Evolutionary conservation across 2,888 invertebrate genomes (phyloP).

Genomic region (Hoplodrina ambigua): DNA sequence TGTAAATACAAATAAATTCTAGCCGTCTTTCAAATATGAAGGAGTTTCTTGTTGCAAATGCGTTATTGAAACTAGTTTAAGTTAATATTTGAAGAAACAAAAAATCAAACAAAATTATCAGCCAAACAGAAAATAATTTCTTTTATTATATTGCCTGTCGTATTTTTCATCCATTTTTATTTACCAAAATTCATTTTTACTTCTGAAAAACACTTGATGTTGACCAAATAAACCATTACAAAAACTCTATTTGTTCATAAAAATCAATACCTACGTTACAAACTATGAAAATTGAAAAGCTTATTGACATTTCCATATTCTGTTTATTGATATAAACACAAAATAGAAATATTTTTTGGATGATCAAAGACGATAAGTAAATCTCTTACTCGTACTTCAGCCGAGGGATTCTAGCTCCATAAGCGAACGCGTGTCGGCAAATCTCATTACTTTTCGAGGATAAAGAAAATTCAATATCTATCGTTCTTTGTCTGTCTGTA

Average conservation of each 20-base stretch:
- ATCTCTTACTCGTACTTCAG: conserved; percentile 71
- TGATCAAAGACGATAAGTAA: conserved; percentile 79
- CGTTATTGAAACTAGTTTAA: not conserved
- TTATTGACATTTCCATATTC: conserved; percentile 43
- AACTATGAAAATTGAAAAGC: conserved; percentile 44
- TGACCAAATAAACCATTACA: not conserved
- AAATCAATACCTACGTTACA: conserved; percentile 19
- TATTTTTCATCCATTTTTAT: not conserved
- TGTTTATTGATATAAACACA: conserved; percentile 60
- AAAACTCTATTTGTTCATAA: not conserved
- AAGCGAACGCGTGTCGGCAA: conserved; percentile 82
- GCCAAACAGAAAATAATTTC: not conserved
- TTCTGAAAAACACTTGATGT: not conserved
- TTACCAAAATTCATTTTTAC: not conserved
- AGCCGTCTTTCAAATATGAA: conserved; percentile 6
- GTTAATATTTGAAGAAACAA: not conserved
- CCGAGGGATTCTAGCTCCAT: conserved; percentile 72
- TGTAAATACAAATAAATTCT: conserved; percentile 34
- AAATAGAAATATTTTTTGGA: conserved; percentile 67
- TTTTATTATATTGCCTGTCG: not conserved
- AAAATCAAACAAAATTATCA: not conserved
- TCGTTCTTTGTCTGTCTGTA: conserved; percentile 76
- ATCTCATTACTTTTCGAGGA: conserved; percentile 84
- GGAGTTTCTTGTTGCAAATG: not conserved
- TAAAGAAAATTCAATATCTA: conserved; percentile 85